phyloP scores from a whole-genome alignment of 2,797 vertebrate genomes.

The Triplophysa bombifrons region DNA sequence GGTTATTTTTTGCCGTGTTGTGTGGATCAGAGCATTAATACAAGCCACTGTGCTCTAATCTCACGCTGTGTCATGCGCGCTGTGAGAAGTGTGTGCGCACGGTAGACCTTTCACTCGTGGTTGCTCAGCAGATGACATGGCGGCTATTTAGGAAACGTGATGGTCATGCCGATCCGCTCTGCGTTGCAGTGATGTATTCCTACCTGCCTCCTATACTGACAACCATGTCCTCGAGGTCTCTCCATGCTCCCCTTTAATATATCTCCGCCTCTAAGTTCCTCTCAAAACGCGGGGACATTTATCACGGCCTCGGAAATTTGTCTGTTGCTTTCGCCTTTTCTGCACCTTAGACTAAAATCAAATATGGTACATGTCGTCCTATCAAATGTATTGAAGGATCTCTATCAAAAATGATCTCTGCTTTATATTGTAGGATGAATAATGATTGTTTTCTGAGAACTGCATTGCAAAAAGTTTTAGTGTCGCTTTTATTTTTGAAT shows the following conservation, averaged over 20 bases:
- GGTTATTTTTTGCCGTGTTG: not conserved
- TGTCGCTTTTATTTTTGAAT: too few species aligned
- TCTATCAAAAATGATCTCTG: too few species aligned
- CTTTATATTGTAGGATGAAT: too few species aligned
- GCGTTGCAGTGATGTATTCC: not conserved
- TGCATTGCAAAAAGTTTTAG: too few species aligned
- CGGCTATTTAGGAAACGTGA: slow-evolving; percentile 23
- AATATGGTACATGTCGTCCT: not conserved
- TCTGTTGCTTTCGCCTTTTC: not conserved
- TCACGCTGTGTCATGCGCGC: not conserved
- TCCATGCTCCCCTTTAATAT: not conserved
- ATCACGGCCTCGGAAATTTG: not conserved
- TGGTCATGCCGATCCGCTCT: too few species aligned
- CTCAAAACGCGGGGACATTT: not conserved
- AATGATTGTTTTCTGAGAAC: too few species aligned
- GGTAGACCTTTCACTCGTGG: not conserved
- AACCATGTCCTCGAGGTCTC: not conserved
- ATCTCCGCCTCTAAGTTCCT: not conserved
- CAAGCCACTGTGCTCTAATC: not conserved
- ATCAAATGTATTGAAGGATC: too few species aligned
- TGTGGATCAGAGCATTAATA: not conserved
- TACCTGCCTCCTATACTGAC: slow-evolving; percentile 2
- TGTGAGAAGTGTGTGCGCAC: not conserved
- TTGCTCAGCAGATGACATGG: not conserved
- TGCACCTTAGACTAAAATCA: not conserved